Base-by-base conservation (phyloP, 2,113 vertebrate species). In the Rutilus rutilus region DNA sequence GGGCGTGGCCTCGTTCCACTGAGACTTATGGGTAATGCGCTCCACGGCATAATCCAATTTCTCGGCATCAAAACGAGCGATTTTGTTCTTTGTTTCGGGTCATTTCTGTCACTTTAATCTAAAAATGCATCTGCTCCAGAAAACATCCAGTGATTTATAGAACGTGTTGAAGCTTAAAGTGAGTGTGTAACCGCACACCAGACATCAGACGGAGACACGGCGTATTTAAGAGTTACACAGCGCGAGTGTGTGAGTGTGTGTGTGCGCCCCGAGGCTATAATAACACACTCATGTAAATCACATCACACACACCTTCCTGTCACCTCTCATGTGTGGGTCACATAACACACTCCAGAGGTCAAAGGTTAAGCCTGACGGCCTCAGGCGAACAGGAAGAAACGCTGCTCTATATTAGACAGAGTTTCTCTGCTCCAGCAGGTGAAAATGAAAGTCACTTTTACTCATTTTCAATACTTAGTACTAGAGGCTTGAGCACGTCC, bases 11-110 rank as follows among this genome's bases (percentile, higher is more conserved):
- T 71, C 4, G 15, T 50, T 62, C 77, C 60, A 30, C 82, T 5
- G n/a, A 86, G 87, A 30, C 77, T 60, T 86, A 82, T 86, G 85
- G 87, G 87, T 86, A 88, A 86, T 81, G 86, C 47, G 84, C 80
- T 71, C 84, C 65, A 84, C 39, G 36, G 14, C 30, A 36, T 88
- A 88, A 88, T 88, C 65, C 11, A 71, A 88, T 88, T 88, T 47
- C 75, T 62, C 39, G 47, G 62, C 78, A 88, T 36, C 71, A 78
- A 59, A 80, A 86, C 69, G 54, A 42, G 19, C 64, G 30, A 80
- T 85, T 85, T 69, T 59, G 77, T 86, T 64, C 78, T 81, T 84
- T 69, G 64, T n/a, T 78, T 71, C 9, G 78, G 60, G 23, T 57
- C 39, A 69, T 62, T 84, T 76, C 67, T 86, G 78, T 78, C 77